These are phyloP conservation scores for Dascillus cervinus DNA, from an alignment of 2,888 invertebrate species.

Conservation along the genomic window DNA sequence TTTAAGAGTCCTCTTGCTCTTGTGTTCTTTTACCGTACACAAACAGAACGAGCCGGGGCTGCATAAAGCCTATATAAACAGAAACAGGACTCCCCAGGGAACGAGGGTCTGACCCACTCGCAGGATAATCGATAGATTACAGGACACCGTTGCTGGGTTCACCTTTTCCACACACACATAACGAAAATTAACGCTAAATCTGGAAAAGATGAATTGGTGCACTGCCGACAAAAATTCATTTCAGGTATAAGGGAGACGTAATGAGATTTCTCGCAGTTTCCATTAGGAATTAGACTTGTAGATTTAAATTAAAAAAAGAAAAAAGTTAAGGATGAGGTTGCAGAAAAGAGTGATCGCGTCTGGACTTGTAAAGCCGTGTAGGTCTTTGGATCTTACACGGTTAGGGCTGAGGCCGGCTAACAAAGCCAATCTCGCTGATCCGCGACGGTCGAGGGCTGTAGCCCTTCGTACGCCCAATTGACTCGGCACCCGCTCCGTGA, in stretches of 20 bases:
- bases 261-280: constrained; percentile 28
- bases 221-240: constrained; percentile 25
- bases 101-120: constrained; percentile 30
- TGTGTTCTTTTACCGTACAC: constrained; percentile 32
- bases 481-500: constrained; percentile 32
- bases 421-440: constrained; percentile 36
- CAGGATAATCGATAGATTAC: constrained; percentile 35
- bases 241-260: constrained; percentile 28
- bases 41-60: constrained; percentile 24
- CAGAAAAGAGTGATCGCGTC: constrained; percentile 5
- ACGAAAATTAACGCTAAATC: constrained; percentile 12
- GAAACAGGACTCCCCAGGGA: constrained; percentile 35
- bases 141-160: constrained; percentile 11
- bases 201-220: constrained; percentile 32
- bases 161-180: constrained; percentile 7
- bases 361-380: constrained; percentile 20
- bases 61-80: constrained; percentile 33
- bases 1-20: constrained; percentile 25
- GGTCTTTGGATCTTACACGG: constrained; percentile 30
- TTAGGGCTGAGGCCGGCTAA: constrained; percentile 30
- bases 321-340: too few species aligned
- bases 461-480: constrained; percentile 34
- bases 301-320: too few species aligned
- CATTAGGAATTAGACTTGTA: constrained; percentile 24
- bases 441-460: constrained; percentile 25